These are phyloP conservation scores for Amiota mariae DNA, from an alignment of 2,888 invertebrate genomes.

Conservation along the genomic window DNA sequence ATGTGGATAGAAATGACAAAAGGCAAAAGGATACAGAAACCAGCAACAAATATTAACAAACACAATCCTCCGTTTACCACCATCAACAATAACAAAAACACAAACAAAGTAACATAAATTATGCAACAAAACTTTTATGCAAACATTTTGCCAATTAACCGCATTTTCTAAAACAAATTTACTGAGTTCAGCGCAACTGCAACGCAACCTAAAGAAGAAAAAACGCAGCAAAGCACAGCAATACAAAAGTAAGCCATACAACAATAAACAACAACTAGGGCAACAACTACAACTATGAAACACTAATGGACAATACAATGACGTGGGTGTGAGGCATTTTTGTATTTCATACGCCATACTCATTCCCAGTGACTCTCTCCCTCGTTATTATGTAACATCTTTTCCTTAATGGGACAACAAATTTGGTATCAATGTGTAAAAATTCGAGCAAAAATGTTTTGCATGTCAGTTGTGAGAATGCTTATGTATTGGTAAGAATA, in stretches of 20 bases:
- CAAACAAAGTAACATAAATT: slow-evolving; percentile 42
- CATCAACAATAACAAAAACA: slow-evolving; percentile 11
- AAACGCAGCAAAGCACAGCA: not conserved
- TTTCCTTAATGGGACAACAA: slow-evolving; percentile 43
- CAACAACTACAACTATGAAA: not conserved
- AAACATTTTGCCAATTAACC: slow-evolving; percentile 62
- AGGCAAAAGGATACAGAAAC: not conserved
- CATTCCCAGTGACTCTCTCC: too few relatives aligned
- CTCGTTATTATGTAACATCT: too few relatives aligned
- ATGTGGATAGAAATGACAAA: too few relatives aligned
- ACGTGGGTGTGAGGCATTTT: slow-evolving; percentile 14
- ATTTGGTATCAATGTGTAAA: slow-evolving; percentile 64
- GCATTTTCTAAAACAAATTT: slow-evolving; percentile 57
- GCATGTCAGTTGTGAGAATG: slow-evolving; percentile 22
- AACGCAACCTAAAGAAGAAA: not conserved
- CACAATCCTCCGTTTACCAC: slow-evolving; percentile 52
- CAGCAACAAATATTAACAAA: slow-evolving; percentile 46
- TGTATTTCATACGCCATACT: too few relatives aligned
- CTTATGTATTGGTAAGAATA: slow-evolving; percentile 1
- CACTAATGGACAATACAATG: not conserved
- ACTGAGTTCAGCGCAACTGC: slow-evolving; percentile 36
- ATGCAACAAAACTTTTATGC: slow-evolving; percentile 51
- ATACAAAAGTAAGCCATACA: not conserved
- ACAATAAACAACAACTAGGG: slow-evolving; percentile 5
- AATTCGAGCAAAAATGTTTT: not conserved